Evolutionary conservation across 2,797 vertebrate species (phyloP).

Genomic region (Ficedula albicollis): DNA sequence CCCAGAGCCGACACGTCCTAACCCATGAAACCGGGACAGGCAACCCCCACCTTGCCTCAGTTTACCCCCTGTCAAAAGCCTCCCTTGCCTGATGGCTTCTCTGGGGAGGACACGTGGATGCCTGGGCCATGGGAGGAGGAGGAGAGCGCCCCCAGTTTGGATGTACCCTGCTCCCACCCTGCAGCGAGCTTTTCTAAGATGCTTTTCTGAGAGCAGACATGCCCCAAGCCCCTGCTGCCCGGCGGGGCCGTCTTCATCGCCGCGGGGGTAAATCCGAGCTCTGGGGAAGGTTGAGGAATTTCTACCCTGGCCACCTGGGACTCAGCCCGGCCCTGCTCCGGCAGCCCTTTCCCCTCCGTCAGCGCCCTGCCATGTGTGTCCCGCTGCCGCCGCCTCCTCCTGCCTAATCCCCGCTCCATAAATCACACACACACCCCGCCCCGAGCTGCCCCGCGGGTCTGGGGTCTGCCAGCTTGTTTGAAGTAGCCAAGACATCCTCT

Average conservation of each 20-base stretch:
- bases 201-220: neutral
- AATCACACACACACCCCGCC: neutral
- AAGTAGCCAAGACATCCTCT: neutral
- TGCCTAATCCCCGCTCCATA: neutral
- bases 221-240: neutral
- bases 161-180: neutral
- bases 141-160: neutral
- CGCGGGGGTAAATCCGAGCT: neutral
- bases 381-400: neutral
- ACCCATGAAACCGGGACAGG: fast-evolving
- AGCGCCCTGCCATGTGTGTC: neutral
- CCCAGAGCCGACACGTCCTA: neutral
- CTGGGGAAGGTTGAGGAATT: neutral
- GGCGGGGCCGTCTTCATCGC: neutral
- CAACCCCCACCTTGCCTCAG: neutral
- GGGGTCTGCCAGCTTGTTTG: neutral
- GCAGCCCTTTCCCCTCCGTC: constrained; percentile 12
- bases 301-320: neutral
- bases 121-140: neutral
- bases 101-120: no score
- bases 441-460: neutral
- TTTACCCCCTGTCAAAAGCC: neutral
- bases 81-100: neutral
- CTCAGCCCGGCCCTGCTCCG: neutral
- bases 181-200: neutral